Evolutionary conservation across 2,113 vertebrate genomes (phyloP).

Genomic region (Macrotis lagotis): DNA sequence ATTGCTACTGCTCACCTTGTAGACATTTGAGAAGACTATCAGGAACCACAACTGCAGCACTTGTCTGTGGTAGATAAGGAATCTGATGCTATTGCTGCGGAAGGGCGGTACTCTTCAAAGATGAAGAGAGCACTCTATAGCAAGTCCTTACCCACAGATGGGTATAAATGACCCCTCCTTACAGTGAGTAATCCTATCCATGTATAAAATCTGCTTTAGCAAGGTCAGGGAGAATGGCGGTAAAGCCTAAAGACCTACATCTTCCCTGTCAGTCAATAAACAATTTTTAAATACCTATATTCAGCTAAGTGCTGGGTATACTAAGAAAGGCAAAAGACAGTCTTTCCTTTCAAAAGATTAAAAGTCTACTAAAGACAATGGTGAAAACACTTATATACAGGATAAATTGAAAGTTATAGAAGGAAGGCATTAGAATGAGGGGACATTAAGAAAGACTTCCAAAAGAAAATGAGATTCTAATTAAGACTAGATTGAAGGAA

Average conservation of each 20-base stretch:
- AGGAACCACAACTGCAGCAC: background rate
- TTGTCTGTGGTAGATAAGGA: background rate
- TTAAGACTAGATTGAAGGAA: background rate
- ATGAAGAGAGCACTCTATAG: background rate
- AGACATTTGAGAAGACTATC: background rate
- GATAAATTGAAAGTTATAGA: background rate
- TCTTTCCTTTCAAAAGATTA: background rate
- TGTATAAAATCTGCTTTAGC: background rate
- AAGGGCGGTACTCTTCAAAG: background rate
- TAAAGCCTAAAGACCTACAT: background rate
- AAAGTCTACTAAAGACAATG: background rate
- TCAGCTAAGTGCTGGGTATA: background rate
- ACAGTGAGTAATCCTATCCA: background rate
- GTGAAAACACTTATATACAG: background rate
- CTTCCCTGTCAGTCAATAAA: background rate
- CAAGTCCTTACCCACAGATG: background rate
- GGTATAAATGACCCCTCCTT: background rate
- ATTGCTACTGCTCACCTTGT: background rate
- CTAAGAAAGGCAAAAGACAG: background rate
- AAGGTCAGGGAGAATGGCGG: background rate
- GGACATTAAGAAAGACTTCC: background rate
- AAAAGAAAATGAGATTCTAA: background rate
- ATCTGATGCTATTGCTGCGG: background rate
- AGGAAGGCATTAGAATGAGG: background rate
- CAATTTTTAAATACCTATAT: background rate